phyloP scores from a whole-genome alignment of 2,113 vertebrate species.

The Acrocephalus kingi region DNA sequence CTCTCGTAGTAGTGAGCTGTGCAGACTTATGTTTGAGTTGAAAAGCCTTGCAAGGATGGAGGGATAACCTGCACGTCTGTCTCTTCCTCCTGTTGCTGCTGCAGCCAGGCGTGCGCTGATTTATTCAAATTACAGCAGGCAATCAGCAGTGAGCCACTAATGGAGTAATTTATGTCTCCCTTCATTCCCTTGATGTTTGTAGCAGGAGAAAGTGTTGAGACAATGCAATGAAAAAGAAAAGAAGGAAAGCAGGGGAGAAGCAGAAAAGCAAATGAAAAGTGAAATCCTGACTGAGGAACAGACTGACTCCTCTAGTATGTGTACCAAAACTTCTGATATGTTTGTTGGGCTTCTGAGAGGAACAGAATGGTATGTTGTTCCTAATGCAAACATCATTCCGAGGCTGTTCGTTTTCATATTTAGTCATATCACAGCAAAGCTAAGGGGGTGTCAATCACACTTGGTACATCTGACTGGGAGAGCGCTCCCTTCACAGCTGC shows the following conservation, averaged over 20 bases:
- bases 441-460: slow-evolving; percentile 48
- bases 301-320: not conserved
- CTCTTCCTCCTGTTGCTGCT: not conserved
- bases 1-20: not conserved
- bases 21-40: not conserved
- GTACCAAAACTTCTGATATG: slow-evolving; percentile 13
- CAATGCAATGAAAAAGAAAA: not conserved
- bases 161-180: not conserved
- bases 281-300: not conserved
- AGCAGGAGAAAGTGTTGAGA: not conserved
- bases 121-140: slow-evolving; percentile 13
- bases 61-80: not conserved
- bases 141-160: slow-evolving; percentile 22
- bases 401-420: slow-evolving; percentile 38
- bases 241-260: not conserved
- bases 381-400: slow-evolving; percentile 19
- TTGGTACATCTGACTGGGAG: slow-evolving; percentile 31
- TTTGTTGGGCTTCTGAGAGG: slow-evolving; percentile 27
- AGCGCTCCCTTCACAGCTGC: slow-evolving; percentile 37
- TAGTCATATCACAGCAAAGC: slow-evolving; percentile 58
- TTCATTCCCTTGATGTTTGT: not conserved
- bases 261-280: not conserved
- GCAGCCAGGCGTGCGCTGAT: not conserved
- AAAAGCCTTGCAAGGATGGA: not conserved
- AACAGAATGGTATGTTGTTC: not conserved